Conservation (phyloP, 2,113 vertebrate species). For the Lepus americanus region DNA sequence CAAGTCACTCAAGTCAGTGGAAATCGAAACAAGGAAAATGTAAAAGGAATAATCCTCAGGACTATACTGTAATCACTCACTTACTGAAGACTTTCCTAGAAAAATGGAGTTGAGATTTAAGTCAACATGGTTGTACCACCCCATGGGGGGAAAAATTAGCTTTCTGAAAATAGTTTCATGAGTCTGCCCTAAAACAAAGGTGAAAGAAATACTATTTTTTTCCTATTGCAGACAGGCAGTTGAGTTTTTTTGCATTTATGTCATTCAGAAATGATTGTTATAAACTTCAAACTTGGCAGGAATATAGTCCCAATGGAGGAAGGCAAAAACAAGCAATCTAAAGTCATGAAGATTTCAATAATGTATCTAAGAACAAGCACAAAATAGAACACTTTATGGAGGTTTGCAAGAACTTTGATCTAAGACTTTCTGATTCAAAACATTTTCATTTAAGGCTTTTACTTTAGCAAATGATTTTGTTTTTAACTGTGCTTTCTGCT, state of each 20-base stretch:
- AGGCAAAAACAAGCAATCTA: constrained; percentile 76
- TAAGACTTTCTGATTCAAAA: constrained; percentile 67
- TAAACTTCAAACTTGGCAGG: constrained; percentile 78
- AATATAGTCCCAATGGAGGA: constrained; percentile 75
- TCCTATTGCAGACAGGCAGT: constrained; percentile 69
- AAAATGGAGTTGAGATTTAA: constrained; percentile 63
- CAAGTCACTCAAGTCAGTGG: constrained; percentile 44
- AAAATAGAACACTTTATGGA: constrained; percentile 70
- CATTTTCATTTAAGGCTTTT: constrained; percentile 49
- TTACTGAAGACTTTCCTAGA: constrained; percentile 64
- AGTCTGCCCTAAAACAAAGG: constrained; percentile 71
- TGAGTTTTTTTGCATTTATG: constrained; percentile 75
- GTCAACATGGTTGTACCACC: constrained; percentile 56
- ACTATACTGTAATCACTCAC: background rate
- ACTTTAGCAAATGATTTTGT: constrained; percentile 36
- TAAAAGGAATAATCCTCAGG: constrained; percentile 49
- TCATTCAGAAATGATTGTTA: constrained; percentile 82
- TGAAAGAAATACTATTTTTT: constrained; percentile 77
- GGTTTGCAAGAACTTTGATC: constrained; percentile 73
- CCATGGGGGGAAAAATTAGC: constrained; percentile 15
- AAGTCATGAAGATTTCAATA: constrained; percentile 77
- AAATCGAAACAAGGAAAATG: constrained; percentile 33
- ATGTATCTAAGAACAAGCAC: constrained; percentile 69
- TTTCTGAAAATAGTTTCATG: constrained; percentile 77
- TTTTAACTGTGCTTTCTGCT: constrained; percentile 32